A percentile compares a stretch with the other conserved stretches of the same genome.
These are phyloP conservation scores for Lethrus apterus DNA, from an alignment of 1,140 invertebrate species.

Conservation along the genomic window DNA sequence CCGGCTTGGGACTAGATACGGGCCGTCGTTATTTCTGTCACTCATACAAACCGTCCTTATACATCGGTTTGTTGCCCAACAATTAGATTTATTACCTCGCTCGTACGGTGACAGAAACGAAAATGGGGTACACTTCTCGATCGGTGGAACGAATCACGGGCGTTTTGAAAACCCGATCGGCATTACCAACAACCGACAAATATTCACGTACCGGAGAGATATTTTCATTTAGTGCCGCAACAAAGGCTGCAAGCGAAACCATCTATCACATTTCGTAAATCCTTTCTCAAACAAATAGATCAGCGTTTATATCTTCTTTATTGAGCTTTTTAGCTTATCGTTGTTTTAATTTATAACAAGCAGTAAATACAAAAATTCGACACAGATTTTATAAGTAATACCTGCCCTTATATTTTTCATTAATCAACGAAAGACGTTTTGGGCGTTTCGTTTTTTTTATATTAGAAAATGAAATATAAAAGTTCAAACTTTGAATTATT, in stretches of 20 bases:
- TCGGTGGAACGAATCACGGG: constrained; percentile 12
- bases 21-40: constrained; percentile 21
- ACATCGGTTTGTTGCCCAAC: constrained; percentile 20
- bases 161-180: constrained; percentile 5
- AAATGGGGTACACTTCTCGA: constrained; percentile 14
- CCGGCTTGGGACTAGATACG: constrained; percentile 18
- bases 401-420: not conserved
- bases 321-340: no score
- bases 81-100: constrained; percentile 18
- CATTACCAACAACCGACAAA: constrained; percentile 9
- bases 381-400: no score
- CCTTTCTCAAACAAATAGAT: no score
- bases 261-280: no score
- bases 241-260: no score
- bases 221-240: constrained; percentile 15
- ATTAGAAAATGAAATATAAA: no score
- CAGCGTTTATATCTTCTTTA: no score
- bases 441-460: no score
- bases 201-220: constrained; percentile 11
- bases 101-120: constrained; percentile 11
- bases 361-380: no score
- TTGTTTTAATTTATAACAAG: no score
- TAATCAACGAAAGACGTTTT: not conserved
- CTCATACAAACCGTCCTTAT: constrained; percentile 19
- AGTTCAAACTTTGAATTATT: no score